Percentiles rank a stretch among this genome's conserved stretches.
phyloP scores from a whole-genome alignment of 2,888 invertebrate genomes.

The Drosophila mulleri region DNA sequence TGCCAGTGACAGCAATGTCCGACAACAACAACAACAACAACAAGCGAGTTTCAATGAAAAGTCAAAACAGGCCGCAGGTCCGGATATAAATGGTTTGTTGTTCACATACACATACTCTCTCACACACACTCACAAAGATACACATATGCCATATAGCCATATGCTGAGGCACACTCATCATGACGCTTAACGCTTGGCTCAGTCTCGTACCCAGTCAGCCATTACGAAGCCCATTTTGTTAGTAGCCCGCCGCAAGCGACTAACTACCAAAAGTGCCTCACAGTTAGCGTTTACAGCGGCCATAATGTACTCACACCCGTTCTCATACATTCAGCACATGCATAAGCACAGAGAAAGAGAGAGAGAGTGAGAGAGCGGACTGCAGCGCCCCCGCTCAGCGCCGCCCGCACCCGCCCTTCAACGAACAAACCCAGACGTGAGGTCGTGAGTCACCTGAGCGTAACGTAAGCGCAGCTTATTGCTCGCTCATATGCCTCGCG shows the following conservation, averaged over 20 bases:
- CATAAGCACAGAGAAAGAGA: slow-evolving; percentile 18
- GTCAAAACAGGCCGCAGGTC: slow-evolving; percentile 78
- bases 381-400: slow-evolving; percentile 40
- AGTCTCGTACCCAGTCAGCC: slow-evolving; percentile 70
- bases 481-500: slow-evolving; percentile 50
- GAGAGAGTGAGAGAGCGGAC: not conserved
- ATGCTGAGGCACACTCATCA: slow-evolving; percentile 62
- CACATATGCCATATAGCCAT: slow-evolving; percentile 16
- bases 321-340: slow-evolving; percentile 30
- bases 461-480: slow-evolving; percentile 80
- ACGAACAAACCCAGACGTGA: slow-evolving; percentile 5
- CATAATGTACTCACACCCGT: slow-evolving; percentile 49
- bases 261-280: slow-evolving; percentile 70
- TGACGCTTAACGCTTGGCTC: slow-evolving; percentile 74
- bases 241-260: slow-evolving; percentile 75
- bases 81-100: slow-evolving; percentile 80
- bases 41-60: slow-evolving; percentile 74
- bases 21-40: slow-evolving; percentile 47
- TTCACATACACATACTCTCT: slow-evolving; percentile 33
- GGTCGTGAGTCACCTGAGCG: slow-evolving; percentile 83
- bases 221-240: slow-evolving; percentile 78
- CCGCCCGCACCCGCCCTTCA: slow-evolving; percentile 61
- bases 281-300: slow-evolving; percentile 55
- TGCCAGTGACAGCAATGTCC: slow-evolving; percentile 62
- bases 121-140: not conserved